Evolutionary conservation across 2,797 vertebrate genomes (phyloP), one percentile per base, ranked within the genome.

Genomic region (Acanthiza pusilla): DNA sequence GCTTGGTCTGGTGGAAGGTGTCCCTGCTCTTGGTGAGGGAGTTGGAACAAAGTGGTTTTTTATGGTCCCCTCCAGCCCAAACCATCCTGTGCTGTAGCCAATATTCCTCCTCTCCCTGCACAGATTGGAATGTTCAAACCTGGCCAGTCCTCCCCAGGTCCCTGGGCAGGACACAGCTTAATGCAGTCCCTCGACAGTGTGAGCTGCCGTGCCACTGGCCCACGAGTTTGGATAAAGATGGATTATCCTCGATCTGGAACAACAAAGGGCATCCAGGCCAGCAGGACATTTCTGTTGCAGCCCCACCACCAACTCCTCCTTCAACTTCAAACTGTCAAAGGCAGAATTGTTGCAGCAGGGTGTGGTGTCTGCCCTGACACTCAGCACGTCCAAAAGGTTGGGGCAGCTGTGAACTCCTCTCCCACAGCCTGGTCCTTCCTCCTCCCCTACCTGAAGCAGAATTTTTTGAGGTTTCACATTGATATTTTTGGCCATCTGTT

Each of bases 171-270:
- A 27, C 36, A 19, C 7, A 36, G 40, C 10, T 45, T 8, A 53
- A 7, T 3, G 2, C 70, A 70, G 76, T 8, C 53, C 71, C 91
- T 50, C 6, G 0, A 30, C 12, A 27, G 63, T 0, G 4, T 1
- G 1, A 85, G 67, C 47, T 47, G 50, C n/a, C 2, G 2, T 5
- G 11, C 67, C 19, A 27, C 62, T 5, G 50, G 40, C 45, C 72
- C 45, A 7, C 0, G n/a, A 67, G 29, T 73, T 55, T n/a, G 22
- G 42, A 53, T 29, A 30, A 85, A 62, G 50, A 54, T 68, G 30
- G 83, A 86, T 84, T 74, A 62, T n/a, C 42, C 55, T 51, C 60
- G 8, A 15, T 5, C 67, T 79, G 65, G 72, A 94, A 67, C n/a
- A 61, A 55, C 9, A 55, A 85, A n/a, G 68, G 65, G 62, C 11